phyloP scores from a whole-genome alignment of 2,797 vertebrate genomes.

The Muscicapa striata region DNA sequence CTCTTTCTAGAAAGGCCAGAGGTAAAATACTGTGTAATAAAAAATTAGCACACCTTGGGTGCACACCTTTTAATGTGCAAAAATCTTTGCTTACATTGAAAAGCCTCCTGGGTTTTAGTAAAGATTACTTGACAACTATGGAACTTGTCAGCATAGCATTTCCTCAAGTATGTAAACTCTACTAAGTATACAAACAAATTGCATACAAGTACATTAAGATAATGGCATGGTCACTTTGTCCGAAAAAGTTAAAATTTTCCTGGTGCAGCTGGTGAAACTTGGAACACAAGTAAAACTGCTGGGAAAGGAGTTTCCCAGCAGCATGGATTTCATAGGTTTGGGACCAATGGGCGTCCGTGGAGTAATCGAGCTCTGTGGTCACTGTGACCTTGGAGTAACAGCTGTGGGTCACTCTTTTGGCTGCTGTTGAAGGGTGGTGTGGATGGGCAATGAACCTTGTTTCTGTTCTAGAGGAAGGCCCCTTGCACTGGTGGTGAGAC shows the following conservation, averaged over 20 bases:
- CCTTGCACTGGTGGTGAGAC: neutral
- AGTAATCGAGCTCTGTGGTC: neutral
- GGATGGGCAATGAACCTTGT: neutral
- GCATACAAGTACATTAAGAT: neutral
- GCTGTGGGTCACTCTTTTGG: neutral
- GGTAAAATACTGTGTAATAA: neutral
- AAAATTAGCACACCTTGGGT: neutral
- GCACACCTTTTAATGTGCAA: neutral
- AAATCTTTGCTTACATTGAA: neutral
- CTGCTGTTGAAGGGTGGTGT: neutral
- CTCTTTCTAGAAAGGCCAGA: neutral
- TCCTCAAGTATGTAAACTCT: neutral
- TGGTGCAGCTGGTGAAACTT: neutral
- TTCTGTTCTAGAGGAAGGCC: neutral
- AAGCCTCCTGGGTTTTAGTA: neutral
- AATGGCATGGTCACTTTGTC: neutral
- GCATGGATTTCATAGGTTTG: neutral
- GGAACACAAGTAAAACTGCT: neutral
- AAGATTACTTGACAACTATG: neutral
- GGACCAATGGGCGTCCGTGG: rapidly evolving
- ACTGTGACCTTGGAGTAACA: neutral
- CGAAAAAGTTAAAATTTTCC: neutral
- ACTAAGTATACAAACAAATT: neutral
- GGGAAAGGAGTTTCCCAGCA: neutral
- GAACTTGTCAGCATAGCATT: neutral